Conservation (phyloP, 2,797 vertebrate genomes). For the Malurus splendens region DNA sequence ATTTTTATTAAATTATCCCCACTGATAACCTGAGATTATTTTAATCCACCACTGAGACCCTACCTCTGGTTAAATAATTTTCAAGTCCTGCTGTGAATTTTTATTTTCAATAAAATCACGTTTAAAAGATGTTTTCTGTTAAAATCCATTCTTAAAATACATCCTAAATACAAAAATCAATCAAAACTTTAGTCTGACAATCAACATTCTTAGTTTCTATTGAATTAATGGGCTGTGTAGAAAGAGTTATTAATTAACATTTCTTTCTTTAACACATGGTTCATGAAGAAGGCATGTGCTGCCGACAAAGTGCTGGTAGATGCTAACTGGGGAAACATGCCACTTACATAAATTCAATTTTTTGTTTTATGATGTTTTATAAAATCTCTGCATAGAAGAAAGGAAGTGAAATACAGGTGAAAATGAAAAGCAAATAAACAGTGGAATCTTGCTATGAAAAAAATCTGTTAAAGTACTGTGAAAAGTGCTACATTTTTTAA, state of each 20-base stretch:
- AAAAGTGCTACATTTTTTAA: not conserved
- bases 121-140: slow-evolving; percentile 42
- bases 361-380: not conserved
- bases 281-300: slow-evolving; percentile 40
- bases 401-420: not conserved
- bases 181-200: slow-evolving; percentile 45
- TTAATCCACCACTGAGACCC: slow-evolving; percentile 29
- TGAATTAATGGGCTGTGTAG: slow-evolving; percentile 33
- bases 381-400: not conserved
- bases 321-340: not conserved
- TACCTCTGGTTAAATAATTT: not conserved
- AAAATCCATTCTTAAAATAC: slow-evolving; percentile 30
- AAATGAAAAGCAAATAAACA: not conserved
- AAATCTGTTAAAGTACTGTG: not conserved
- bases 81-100: slow-evolving; percentile 7
- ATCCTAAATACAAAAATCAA: slow-evolving; percentile 36
- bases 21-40: slow-evolving; percentile 36
- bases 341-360: not conserved
- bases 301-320: not conserved
- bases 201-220: slow-evolving; percentile 39
- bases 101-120: slow-evolving; percentile 23
- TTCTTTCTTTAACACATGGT: slow-evolving; percentile 12
- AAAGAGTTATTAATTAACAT: slow-evolving; percentile 49
- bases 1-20: not conserved
- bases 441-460: not conserved